Evolutionary conservation across 2,113 vertebrate species (phyloP).

Genomic region (Taxidea taxus): DNA sequence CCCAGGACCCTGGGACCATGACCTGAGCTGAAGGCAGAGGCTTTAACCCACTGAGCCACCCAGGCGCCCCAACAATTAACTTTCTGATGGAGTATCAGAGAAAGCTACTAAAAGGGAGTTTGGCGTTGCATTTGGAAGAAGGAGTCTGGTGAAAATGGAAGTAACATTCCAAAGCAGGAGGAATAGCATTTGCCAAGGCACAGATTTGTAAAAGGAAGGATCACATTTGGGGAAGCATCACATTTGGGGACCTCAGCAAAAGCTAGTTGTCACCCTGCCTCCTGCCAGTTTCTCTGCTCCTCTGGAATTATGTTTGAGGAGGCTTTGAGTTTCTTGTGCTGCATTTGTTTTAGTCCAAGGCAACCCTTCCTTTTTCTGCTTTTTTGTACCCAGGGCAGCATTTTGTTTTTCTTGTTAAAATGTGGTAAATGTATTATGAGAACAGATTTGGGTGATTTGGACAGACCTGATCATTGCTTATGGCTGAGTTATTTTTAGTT

Average conservation of each 20-base stretch:
- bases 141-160: conserved; percentile 43
- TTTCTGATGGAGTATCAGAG: conserved; percentile 10
- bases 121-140: conserved; percentile 44
- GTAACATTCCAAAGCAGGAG: background rate
- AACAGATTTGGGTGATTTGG: conserved; percentile 46
- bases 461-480: conserved; percentile 15
- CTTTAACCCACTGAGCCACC: no score
- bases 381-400: background rate
- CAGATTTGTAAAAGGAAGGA: conserved; percentile 30
- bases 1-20: no score
- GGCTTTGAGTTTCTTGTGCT: background rate
- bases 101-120: conserved; percentile 21
- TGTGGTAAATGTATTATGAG: background rate
- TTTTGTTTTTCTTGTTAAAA: conserved; percentile 41
- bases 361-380: background rate
- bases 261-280: background rate
- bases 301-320: background rate
- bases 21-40: no score
- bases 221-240: background rate
- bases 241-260: background rate
- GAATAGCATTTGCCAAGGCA: conserved; percentile 20
- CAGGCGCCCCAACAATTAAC: no score
- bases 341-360: background rate
- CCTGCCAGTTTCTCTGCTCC: background rate
- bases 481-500: conserved; percentile 48